Evolutionary conservation across 1,140 invertebrate species (phyloP).

Genomic region (Gryon sp.): DNA sequence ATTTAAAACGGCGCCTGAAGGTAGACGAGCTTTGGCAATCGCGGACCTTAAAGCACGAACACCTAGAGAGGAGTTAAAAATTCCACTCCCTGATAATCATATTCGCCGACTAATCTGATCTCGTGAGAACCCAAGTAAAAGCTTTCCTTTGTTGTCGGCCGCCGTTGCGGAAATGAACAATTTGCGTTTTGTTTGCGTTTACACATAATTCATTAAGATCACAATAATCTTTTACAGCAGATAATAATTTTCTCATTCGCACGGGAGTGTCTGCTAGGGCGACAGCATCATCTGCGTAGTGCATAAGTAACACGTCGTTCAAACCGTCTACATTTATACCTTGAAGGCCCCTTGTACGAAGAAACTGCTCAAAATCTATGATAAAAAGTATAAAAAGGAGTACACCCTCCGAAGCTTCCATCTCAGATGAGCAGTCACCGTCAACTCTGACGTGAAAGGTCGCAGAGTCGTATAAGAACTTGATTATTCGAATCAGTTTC

Average conservation of each 20-base stretch:
- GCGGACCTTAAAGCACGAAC: neutral
- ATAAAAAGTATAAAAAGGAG: neutral
- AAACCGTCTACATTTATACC: conserved; percentile 8
- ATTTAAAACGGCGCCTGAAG: neutral
- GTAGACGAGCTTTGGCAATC: neutral
- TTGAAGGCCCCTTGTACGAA: neutral
- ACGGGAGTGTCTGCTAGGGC: neutral
- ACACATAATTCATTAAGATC: neutral
- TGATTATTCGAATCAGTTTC: neutral
- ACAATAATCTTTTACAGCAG: neutral
- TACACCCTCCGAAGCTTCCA: neutral
- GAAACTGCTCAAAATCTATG: neutral
- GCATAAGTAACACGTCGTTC: neutral
- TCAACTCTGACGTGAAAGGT: neutral
- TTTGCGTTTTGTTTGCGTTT: conserved; percentile 1
- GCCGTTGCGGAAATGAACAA: neutral
- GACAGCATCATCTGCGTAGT: conserved; percentile 13
- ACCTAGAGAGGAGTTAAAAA: neutral
- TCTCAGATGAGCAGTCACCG: neutral
- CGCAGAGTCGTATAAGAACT: neutral
- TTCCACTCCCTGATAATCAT: neutral
- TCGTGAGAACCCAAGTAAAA: neutral
- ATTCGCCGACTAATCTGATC: neutral
- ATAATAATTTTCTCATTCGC: neutral
- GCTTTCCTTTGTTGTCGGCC: neutral